Percentiles rank a stretch among this genome's conserved stretches.
These are phyloP conservation scores for Enteromius thamalakanensis DNA, from an alignment of 2,797 vertebrate genomes.

Conservation along the genomic window DNA sequence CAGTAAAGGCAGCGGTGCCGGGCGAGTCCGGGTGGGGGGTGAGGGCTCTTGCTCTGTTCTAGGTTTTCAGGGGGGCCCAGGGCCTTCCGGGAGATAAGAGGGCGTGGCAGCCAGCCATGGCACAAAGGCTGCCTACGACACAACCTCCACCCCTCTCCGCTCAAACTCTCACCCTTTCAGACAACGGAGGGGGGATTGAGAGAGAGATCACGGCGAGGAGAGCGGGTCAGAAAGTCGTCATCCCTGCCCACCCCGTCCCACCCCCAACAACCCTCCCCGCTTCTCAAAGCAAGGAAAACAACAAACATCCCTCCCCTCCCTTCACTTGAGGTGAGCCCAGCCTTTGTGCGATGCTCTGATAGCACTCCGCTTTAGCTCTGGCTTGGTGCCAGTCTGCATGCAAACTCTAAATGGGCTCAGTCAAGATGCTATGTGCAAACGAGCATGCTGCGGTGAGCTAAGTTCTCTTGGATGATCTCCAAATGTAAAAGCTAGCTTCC, in stretches of 20 bases:
- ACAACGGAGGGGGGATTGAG: conserved; percentile 66
- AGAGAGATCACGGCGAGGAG: conserved; percentile 65
- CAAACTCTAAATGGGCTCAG: conserved; percentile 60
- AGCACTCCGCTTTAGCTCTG: conserved; percentile 60
- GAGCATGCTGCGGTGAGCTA: conserved; percentile 61
- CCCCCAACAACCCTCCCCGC: conserved; percentile 43
- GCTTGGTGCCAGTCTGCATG: conserved; percentile 62
- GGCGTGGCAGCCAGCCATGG: conserved; percentile 54
- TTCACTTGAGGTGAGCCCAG: conserved; percentile 60
- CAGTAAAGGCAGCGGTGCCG: conserved; percentile 69
- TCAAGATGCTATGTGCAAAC: conserved; percentile 65
- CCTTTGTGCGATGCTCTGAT: conserved; percentile 65
- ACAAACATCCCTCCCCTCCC: conserved; percentile 51
- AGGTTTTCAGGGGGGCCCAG: conserved; percentile 63
- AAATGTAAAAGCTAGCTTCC: conserved; percentile 44
- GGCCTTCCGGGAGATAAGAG: conserved; percentile 64
- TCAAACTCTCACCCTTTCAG: conserved; percentile 68
- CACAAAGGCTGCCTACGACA: conserved; percentile 58
- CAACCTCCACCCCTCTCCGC: conserved; percentile 65
- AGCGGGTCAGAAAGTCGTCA: conserved; percentile 60
- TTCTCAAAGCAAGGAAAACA: conserved; percentile 58
- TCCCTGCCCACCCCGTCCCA: conserved; percentile 42
- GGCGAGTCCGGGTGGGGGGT: conserved; percentile 66
- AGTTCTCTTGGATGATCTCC: conserved; percentile 27
- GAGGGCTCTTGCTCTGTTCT: conserved; percentile 67